Evolutionary conservation across 2,113 vertebrate species (phyloP).

Genomic region (Paratilapia polleni): DNA sequence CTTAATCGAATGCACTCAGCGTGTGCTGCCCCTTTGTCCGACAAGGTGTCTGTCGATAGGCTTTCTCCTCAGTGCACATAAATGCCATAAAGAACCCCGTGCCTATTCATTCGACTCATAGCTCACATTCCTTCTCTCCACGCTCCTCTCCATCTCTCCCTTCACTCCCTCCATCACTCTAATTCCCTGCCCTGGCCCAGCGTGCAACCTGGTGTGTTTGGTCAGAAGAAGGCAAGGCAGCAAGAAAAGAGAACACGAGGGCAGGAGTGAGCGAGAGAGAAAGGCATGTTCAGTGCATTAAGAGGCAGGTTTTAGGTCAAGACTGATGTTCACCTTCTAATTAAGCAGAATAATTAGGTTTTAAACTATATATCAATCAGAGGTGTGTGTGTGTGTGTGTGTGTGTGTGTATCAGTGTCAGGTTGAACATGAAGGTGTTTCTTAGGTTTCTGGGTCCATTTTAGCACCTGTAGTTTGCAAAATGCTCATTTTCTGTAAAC

Average conservation of each 20-base stretch:
- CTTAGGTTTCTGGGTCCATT: neutral
- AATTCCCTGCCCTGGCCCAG: constrained; percentile 19
- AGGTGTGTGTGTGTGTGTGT: neutral
- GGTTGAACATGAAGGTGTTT: neutral
- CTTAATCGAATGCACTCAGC: constrained; percentile 65
- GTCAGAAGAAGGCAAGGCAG: neutral
- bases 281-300: constrained; percentile 26
- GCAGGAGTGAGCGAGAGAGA: neutral
- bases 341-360: constrained; percentile 64
- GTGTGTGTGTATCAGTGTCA: neutral
- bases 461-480: neutral
- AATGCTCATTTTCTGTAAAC: neutral
- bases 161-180: constrained; percentile 22
- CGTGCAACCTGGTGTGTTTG: constrained; percentile 5
- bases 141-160: constrained; percentile 11
- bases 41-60: constrained; percentile 54
- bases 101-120: constrained; percentile 60
- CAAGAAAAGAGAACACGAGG: neutral
- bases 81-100: constrained; percentile 51
- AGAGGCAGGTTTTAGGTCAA: constrained; percentile 44
- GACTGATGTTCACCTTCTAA: constrained; percentile 41
- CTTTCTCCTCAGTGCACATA: constrained; percentile 33
- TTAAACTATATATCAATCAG: neutral
- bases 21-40: constrained; percentile 50
- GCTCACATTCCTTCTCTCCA: constrained; percentile 53